A percentile compares a stretch with the other conserved stretches of the same genome.
These are phyloP conservation scores for Agriopis leucophaearia DNA, from an alignment of 2,888 invertebrate species.

Conservation along the genomic window DNA sequence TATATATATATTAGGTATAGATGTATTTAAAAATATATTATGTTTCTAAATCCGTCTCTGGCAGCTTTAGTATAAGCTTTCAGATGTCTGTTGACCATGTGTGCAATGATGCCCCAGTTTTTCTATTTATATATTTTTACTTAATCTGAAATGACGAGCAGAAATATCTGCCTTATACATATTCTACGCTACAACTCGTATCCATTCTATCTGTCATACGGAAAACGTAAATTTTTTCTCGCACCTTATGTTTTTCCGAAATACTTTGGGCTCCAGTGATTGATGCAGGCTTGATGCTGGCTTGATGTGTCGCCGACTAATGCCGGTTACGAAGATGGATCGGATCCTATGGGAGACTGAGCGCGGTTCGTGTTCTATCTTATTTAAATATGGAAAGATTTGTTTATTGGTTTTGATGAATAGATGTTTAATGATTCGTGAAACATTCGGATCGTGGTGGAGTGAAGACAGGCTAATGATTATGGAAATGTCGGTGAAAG, in stretches of 20 bases:
- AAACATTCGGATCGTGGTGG: conserved; percentile 19
- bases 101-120: too few relatives aligned
- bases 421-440: conserved; percentile 49
- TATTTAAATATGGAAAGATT: conserved; percentile 49
- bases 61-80: too few relatives aligned
- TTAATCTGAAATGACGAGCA: not conserved
- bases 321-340: conserved; percentile 73
- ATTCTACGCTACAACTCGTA: conserved; percentile 56
- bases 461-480: not conserved
- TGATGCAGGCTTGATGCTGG: conserved; percentile 77
- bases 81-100: conserved; percentile 2
- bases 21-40: too few relatives aligned
- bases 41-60: too few relatives aligned
- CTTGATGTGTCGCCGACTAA: conserved; percentile 72
- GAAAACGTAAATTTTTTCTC: conserved; percentile 45
- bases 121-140: not conserved
- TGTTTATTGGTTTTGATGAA: conserved; percentile 47
- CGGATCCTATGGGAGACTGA: conserved; percentile 58
- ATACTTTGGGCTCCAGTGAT: conserved; percentile 72
- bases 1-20: too few relatives aligned
- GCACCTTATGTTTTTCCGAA: conserved; percentile 68
- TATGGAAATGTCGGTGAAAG: not conserved
- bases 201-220: conserved; percentile 67
- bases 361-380: conserved; percentile 56
- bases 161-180: conserved; percentile 21